Base-by-base conservation (phyloP, 2,113 vertebrate species). In the Dicerorhinus sumatrensis region DNA sequence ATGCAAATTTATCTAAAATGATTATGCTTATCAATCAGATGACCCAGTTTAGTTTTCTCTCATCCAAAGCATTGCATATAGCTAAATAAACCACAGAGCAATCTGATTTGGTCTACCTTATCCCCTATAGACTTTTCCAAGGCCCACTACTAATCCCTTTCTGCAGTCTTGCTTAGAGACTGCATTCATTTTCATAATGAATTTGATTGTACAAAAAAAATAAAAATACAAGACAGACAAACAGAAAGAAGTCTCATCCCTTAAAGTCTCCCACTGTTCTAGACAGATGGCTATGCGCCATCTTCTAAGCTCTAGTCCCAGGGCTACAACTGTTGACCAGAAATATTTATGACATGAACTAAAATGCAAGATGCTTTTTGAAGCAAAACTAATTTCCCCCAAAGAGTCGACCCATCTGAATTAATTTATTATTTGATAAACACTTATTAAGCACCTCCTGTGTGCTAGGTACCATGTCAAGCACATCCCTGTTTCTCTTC, bases 1-100 rank as follows among this genome's bases (percentile, higher is more conserved):
- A 96, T 79, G 69, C 70, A 83, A 76, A 97, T 86, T 70, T 97
- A 90, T 89, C 73, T 77, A 92, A 93, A 76, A 65, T 60, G 76
- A 95, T 91, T 63, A 93, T 82, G 48, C 27, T 94, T 96, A 80
- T 86, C 77, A 86, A 70, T 92, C 29, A 80, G 54, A 97, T 69
- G 84, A 87, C 70, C 83, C 23, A 87, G 62, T 93, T 93, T 69
- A 76, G 69, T 89, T 93, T 92, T 72, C 70, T 94, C 92, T 94
- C 86, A 91, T 89, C 56, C 54, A 79, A 96, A 96, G 67, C 29
- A 62, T 9, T 89, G 16, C 29, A 94, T 31, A 76, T 12, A 93
- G 90, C 4, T 81, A 77, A 69, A 70, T 36, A 96, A 81, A 96
- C 48, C 6, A 58, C 17, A 56, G 33, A 73, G 51, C 56, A 88